Evolutionary conservation across 2,797 vertebrate species (phyloP), one percentile per base, ranked within the genome.

Genomic region (Delichon dasypus): DNA sequence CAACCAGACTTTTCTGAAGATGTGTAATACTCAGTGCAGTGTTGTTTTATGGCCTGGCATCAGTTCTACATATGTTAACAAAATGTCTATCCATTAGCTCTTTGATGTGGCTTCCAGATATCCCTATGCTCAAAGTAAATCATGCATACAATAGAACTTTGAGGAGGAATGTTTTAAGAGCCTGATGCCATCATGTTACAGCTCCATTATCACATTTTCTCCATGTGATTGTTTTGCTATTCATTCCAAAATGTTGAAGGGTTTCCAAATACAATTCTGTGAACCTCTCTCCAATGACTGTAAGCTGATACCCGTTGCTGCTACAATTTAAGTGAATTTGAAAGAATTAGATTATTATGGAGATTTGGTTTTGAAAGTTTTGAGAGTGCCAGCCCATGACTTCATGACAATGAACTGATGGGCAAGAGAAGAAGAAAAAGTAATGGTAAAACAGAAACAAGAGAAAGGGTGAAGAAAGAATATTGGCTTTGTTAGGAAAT

Each of bases 101-200:
- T 96, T 95, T 96, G 81, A 95, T 95, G 94, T 94, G 88, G 88
- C 87, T 96, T 96, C 81, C 88, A 93, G 86, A 90, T 93, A 94
- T 84, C 76, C 79, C 50, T 92, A 22, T 84, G 61, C 73, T 90
- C 82, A 54, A 85, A 89, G 77, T 91, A 94, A 93, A 78, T 90
- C 79, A 85, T 89, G 88, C 76, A 86, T 93, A 86, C 91, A 93
- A 84, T 81, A 57, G 72, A 66, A 74, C 78, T 95, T 88, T 88
- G 82, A 93, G 72, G 45, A 84, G 75, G 71, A 80, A 87, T 78
- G 68, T 89, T 91, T 96, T 92, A 89, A 80, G 91, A 95, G 66
- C 23, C 55, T 90, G 50, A 48, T 84, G 78, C 94, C 86, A 90
- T 94, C 89, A 66, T 5, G 0, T 88, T 93, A 74, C 55, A 60